Conservation (phyloP, 2,113 vertebrate species). For the Burhinus bistriatus region DNA sequence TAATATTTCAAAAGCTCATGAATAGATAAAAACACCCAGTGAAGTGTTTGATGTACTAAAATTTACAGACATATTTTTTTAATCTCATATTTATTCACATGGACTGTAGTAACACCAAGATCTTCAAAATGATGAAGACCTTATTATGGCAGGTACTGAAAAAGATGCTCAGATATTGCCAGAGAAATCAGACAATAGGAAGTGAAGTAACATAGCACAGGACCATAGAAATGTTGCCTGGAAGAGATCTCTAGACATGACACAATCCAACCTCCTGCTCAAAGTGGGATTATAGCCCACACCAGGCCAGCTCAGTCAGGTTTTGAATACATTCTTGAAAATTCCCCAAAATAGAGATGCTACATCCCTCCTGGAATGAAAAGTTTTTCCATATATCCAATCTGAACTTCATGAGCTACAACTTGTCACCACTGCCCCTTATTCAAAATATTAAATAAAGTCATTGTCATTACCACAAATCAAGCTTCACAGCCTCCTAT, state of each 20-base stretch:
- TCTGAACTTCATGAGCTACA: background rate
- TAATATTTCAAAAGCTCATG: background rate
- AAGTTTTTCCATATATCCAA: background rate
- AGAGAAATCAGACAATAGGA: background rate
- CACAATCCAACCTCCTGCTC: background rate
- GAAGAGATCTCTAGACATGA: background rate
- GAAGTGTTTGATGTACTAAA: background rate
- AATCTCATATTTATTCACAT: background rate
- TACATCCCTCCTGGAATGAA: background rate
- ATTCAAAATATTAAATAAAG: background rate
- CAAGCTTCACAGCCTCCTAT: background rate
- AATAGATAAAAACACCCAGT: background rate
- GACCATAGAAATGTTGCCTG: background rate
- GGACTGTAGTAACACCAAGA: background rate
- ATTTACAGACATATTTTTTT: background rate
- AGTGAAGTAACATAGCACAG: background rate
- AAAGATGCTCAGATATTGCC: background rate
- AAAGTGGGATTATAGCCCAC: background rate
- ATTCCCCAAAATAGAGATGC: background rate
- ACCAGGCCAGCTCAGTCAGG: background rate
- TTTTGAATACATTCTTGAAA: background rate
- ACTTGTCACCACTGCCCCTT: background rate
- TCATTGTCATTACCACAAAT: background rate
- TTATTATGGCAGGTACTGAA: background rate
- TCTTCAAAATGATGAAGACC: background rate